These are phyloP conservation scores for Sinonovacula constricta DNA, from an alignment of 1,140 invertebrate genomes.

Conservation along the genomic window DNA sequence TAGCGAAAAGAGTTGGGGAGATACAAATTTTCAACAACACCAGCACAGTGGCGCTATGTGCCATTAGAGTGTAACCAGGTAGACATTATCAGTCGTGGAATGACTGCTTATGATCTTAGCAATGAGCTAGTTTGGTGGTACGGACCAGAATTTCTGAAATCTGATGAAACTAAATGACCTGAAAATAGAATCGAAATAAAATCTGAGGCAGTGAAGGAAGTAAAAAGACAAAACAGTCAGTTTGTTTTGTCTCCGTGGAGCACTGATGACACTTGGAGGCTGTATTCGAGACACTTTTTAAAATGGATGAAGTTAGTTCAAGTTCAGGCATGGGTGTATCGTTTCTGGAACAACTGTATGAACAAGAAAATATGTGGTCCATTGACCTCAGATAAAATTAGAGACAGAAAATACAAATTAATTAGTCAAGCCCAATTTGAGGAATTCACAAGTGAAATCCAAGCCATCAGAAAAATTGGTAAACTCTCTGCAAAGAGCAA, in stretches of 20 bases:
- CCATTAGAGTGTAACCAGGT: conserved; percentile 34
- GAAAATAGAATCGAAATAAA: conserved; percentile 1
- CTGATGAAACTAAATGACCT: neutral
- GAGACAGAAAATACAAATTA: neutral
- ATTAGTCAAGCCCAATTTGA: neutral
- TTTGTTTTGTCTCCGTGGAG: neutral
- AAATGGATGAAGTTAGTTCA: neutral
- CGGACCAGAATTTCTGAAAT: conserved; percentile 1
- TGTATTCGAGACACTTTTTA: neutral
- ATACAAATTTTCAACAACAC: conserved; percentile 13
- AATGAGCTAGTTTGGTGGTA: conserved; percentile 2
- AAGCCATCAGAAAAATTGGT: neutral
- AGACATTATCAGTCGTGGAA: conserved; percentile 28
- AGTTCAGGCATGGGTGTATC: neutral
- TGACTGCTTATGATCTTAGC: neutral
- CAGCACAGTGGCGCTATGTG: conserved; percentile 48
- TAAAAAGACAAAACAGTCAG: conserved; percentile 7
- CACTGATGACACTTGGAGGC: neutral
- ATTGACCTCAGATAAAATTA: neutral
- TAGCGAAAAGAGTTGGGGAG: conserved; percentile 30
- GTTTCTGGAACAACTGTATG: neutral
- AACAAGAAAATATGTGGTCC: neutral
- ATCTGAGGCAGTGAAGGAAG: neutral
- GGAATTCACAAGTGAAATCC: neutral
- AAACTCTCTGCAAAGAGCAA: neutral